A percentile compares a stretch with the other conserved stretches of the same genome.
phyloP scores from a whole-genome alignment of 2,113 vertebrate species.

The Nothocercus julius region DNA sequence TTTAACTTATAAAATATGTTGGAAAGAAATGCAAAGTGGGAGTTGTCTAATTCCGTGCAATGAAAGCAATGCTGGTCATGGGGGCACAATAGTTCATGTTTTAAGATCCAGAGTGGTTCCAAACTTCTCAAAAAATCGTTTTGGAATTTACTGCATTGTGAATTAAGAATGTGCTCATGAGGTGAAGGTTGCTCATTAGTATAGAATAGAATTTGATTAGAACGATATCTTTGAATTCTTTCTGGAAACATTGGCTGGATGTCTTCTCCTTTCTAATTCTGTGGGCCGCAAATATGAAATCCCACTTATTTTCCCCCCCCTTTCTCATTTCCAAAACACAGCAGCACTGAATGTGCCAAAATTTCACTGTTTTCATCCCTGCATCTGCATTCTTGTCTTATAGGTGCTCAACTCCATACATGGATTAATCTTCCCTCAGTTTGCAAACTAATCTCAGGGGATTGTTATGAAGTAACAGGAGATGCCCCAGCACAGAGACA shows the following conservation, averaged over 20 bases:
- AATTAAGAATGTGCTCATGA: neutral
- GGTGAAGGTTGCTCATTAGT: neutral
- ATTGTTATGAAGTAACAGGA: neutral
- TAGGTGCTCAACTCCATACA: neutral
- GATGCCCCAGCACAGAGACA: rapidly evolving
- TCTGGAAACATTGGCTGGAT: neutral
- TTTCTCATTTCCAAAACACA: neutral
- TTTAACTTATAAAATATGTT: neutral
- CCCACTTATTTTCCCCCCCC: neutral
- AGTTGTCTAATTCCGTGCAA: neutral
- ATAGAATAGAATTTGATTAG: neutral
- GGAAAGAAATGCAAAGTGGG: neutral
- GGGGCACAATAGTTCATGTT: neutral
- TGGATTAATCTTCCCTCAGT: neutral
- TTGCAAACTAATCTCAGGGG: neutral
- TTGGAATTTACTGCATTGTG: rapidly evolving
- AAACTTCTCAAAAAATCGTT: neutral
- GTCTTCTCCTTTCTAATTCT: neutral
- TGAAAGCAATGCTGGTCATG: neutral
- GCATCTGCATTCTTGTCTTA: rapidly evolving
- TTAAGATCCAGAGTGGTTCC: neutral
- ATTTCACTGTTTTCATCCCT: neutral
- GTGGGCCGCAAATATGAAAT: neutral
- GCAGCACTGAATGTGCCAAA: rapidly evolving
- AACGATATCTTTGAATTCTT: neutral